phyloP scores from a whole-genome alignment of 2,797 vertebrate genomes.

The Siniperca scherzeri region DNA sequence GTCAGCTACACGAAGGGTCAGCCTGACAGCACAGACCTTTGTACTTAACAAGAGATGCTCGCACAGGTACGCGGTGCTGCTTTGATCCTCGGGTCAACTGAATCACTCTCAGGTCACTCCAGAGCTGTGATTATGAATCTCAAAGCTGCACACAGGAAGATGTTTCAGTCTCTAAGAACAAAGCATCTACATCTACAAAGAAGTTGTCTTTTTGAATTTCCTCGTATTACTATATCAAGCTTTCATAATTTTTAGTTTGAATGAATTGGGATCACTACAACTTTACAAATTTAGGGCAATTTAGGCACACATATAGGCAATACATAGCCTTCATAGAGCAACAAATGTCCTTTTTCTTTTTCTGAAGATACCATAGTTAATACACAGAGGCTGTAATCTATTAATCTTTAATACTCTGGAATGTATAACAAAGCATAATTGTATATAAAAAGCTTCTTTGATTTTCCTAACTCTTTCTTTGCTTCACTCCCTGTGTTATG shows the following conservation, averaged over 20 bases:
- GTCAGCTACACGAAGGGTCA: constrained; percentile 56
- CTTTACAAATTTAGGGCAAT: background rate
- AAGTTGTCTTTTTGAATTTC: background rate
- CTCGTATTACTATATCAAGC: background rate
- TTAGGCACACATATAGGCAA: background rate
- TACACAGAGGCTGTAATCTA: background rate
- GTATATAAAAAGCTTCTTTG: background rate
- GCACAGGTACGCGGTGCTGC: constrained; percentile 61
- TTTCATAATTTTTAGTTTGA: background rate
- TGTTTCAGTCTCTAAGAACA: constrained; percentile 13
- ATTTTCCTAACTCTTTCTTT: background rate
- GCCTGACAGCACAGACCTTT: constrained; percentile 71
- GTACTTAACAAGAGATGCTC: constrained; percentile 78
- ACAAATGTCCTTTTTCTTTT: background rate
- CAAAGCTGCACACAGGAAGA: constrained; percentile 33
- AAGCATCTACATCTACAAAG: constrained; percentile 5
- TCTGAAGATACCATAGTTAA: background rate
- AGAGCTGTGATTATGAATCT: constrained; percentile 54
- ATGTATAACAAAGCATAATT: background rate
- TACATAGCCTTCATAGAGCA: background rate
- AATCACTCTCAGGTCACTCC: constrained; percentile 59
- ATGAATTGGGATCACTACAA: background rate
- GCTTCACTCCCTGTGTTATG: background rate
- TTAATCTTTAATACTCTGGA: background rate
- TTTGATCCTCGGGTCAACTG: constrained; percentile 78